These are phyloP conservation scores for Drosophila pseudotakahashii DNA, from an alignment of 2,888 invertebrate species.

Conservation along the genomic window DNA sequence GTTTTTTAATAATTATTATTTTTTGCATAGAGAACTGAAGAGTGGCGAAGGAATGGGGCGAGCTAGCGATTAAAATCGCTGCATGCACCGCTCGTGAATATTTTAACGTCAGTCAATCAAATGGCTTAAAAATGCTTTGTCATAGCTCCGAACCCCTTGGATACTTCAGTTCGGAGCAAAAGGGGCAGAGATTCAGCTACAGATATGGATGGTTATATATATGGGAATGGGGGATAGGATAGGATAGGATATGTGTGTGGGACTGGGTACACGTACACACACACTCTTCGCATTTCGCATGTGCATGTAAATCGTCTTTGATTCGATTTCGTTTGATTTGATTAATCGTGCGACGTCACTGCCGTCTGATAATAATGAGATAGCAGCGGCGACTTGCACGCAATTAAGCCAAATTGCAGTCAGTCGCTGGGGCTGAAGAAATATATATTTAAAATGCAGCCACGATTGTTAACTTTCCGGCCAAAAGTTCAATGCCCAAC, in stretches of 20 bases:
- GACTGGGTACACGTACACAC: slow-evolving; percentile 21
- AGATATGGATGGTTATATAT: slow-evolving; percentile 32
- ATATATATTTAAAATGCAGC: slow-evolving; percentile 28
- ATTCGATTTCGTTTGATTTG: slow-evolving; percentile 79
- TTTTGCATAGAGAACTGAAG: slow-evolving; percentile 44
- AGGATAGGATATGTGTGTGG: slow-evolving; percentile 1
- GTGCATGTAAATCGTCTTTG: slow-evolving; percentile 77
- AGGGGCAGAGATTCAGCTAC: slow-evolving; percentile 47
- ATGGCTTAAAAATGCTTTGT: slow-evolving; percentile 81
- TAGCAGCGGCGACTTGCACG: slow-evolving; percentile 62
- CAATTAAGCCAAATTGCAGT: slow-evolving; percentile 65
- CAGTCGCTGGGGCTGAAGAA: slow-evolving; percentile 10
- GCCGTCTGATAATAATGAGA: slow-evolving; percentile 51
- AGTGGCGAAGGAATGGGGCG: slow-evolving; percentile 55
- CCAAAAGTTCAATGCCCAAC: slow-evolving; percentile 68
- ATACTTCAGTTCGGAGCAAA: slow-evolving; percentile 29
- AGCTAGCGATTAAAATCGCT: slow-evolving; percentile 74
- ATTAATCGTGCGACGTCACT: slow-evolving; percentile 69
- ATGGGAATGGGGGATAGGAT: neutral
- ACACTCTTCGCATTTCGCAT: slow-evolving; percentile 52
- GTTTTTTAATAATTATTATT: slow-evolving; percentile 72
- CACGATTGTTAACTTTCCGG: slow-evolving; percentile 12
- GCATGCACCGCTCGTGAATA: slow-evolving; percentile 67
- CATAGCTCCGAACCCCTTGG: slow-evolving; percentile 56
- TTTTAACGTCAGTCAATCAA: slow-evolving; percentile 82